Percentiles rank a stretch among this genome's conserved stretches.
Conservation (phyloP, 1,140 invertebrate species). For the Dolichoris vasculosae region DNA sequence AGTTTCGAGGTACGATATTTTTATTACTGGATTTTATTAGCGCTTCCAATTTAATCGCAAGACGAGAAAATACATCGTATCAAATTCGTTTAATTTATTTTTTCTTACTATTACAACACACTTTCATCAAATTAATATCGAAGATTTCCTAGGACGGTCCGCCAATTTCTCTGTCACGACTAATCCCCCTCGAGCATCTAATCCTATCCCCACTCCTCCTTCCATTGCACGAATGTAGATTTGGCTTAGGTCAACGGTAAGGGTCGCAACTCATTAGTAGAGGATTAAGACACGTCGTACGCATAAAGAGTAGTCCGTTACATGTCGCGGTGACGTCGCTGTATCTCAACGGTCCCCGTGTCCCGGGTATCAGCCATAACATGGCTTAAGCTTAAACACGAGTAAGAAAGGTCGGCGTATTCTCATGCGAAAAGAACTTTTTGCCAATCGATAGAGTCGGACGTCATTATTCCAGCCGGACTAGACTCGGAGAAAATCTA, state of each 20-base stretch:
- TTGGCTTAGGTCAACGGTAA: conserved; percentile 46
- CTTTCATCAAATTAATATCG: conserved; percentile 32
- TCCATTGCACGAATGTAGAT: conserved; percentile 47
- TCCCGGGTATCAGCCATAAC: conserved; percentile 54
- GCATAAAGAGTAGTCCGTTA: conserved; percentile 58
- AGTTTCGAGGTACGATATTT: no score
- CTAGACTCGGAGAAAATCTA: background rate
- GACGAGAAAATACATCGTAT: no score
- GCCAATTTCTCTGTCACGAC: conserved; percentile 13
- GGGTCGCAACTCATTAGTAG: conserved; percentile 61
- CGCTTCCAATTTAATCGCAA: no score
- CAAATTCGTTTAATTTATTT: no score
- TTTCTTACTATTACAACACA: background rate
- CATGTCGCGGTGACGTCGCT: conserved; percentile 51
- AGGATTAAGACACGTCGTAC: conserved; percentile 58
- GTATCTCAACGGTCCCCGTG: conserved; percentile 45
- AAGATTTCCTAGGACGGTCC: background rate
- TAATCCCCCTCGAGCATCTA: conserved; percentile 30
- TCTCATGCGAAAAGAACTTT: background rate
- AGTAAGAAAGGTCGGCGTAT: conserved; percentile 39
- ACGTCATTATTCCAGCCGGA: background rate
- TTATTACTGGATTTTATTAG: no score
- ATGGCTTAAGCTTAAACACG: conserved; percentile 37
- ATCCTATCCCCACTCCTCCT: conserved; percentile 9
- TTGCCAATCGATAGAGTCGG: background rate